These are phyloP conservation scores for Aleiodes sp. DNA, from an alignment of 1,140 invertebrate species.

Conservation along the genomic window DNA sequence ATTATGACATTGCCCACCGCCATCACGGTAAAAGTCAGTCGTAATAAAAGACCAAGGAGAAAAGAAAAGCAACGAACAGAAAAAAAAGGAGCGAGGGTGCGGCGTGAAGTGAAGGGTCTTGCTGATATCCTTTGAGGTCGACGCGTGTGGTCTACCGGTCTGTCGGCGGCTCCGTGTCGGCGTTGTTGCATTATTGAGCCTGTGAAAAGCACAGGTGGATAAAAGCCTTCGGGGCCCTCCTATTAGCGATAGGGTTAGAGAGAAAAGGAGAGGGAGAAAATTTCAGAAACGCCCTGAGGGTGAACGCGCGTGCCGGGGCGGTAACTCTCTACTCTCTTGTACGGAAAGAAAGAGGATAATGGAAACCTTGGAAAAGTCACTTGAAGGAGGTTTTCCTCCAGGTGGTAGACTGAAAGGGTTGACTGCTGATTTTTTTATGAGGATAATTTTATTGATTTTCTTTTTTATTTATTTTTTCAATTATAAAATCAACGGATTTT, in stretches of 20 bases:
- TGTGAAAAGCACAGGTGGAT: conserved; percentile 44
- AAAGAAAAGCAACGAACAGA: too few species aligned
- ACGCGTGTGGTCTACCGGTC: conserved; percentile 10
- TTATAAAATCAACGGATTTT: too few species aligned
- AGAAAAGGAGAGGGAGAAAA: conserved; percentile 30
- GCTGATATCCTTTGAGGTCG: background rate
- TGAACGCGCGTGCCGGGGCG: conserved; percentile 26
- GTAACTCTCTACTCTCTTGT: background rate
- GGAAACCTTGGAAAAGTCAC: conserved; percentile 43
- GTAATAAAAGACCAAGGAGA: too few species aligned
- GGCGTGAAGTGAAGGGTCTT: background rate
- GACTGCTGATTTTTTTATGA: conserved; percentile 2
- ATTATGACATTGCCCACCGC: too few species aligned
- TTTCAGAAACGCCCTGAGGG: conserved; percentile 36
- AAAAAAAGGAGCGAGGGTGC: background rate
- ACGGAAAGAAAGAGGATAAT: conserved; percentile 3
- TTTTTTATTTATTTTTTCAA: background rate
- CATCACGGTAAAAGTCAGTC: too few species aligned
- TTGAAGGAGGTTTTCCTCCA: conserved; percentile 1
- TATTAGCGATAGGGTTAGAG: conserved; percentile 36
- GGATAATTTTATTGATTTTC: background rate
- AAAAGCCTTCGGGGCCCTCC: conserved; percentile 33
- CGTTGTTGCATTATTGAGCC: conserved; percentile 45
- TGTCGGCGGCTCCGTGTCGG: conserved; percentile 35
- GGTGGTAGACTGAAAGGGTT: too few species aligned